These are phyloP conservation scores for Calephelis nemesis DNA, from an alignment of 1,140 invertebrate species.

Conservation along the genomic window DNA sequence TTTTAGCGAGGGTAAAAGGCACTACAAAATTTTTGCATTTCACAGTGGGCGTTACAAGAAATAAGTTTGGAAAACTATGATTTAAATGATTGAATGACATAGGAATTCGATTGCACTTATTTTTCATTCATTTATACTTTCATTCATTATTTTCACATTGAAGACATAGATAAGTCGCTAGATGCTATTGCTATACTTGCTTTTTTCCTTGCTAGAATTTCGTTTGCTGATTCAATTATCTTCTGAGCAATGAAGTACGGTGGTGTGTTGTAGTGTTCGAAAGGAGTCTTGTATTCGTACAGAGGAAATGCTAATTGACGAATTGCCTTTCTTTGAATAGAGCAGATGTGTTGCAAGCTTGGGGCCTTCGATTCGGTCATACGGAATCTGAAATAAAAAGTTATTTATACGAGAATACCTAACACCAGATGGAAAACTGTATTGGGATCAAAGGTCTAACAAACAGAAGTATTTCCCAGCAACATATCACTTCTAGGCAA, in stretches of 20 bases:
- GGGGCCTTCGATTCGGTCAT: constrained; percentile 25
- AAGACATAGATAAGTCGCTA: neutral
- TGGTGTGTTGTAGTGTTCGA: constrained; percentile 18
- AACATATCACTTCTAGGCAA: too few species aligned
- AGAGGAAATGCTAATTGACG: constrained; percentile 31
- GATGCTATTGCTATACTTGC: neutral
- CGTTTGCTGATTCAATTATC: constrained; percentile 23
- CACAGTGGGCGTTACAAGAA: too few species aligned
- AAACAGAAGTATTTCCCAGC: too few species aligned
- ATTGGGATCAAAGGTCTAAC: too few species aligned
- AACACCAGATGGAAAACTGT: too few species aligned
- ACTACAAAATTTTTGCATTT: too few species aligned
- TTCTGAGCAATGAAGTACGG: constrained; percentile 25
- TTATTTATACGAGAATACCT: neutral
- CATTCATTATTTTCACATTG: neutral
- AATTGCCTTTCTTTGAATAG: constrained; percentile 39
- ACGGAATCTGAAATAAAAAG: constrained; percentile 7
- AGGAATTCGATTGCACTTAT: too few species aligned
- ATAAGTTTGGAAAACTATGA: too few species aligned
- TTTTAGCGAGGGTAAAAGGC: too few species aligned
- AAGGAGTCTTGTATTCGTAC: constrained; percentile 44
- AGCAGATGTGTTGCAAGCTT: constrained; percentile 35
- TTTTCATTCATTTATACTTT: too few species aligned
- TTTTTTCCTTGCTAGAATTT: constrained; percentile 7
- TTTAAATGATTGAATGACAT: too few species aligned